Conservation (phyloP, 2,113 vertebrate genomes). For the Neolamprologus longior region DNA sequence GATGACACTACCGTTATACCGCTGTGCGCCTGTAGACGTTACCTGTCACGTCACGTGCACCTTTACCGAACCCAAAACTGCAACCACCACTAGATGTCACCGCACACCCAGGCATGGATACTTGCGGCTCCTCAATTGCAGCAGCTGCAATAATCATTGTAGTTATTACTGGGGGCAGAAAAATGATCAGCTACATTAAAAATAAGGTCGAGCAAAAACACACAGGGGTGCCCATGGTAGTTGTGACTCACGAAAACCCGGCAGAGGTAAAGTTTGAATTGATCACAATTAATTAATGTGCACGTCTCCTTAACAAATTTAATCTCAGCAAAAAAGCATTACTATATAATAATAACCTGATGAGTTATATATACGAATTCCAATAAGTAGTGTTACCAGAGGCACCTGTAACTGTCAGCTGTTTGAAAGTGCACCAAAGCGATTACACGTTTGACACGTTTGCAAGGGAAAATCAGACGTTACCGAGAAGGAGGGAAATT, state of each 20-base stretch:
- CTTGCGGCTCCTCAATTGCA: neutral
- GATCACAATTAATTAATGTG: neutral
- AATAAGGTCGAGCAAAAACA: neutral
- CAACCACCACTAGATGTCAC: slow-evolving; percentile 26
- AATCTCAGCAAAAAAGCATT: neutral
- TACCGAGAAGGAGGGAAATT: neutral
- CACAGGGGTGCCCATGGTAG: neutral
- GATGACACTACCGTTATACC: neutral
- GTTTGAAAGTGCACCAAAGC: neutral
- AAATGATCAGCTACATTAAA: neutral
- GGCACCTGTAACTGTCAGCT: neutral
- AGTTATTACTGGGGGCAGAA: neutral
- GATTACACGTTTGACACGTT: neutral
- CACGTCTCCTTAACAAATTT: neutral
- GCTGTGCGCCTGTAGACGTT: neutral
- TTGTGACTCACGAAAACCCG: neutral
- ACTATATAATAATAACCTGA: neutral
- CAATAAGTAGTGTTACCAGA: neutral
- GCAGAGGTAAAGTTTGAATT: neutral
- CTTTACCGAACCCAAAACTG: neutral
- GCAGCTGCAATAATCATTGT: neutral
- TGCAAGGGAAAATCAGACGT: neutral
- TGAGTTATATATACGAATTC: neutral
- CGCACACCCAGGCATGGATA: neutral
- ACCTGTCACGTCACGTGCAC: neutral